Evolutionary conservation across 2,888 invertebrate genomes (phyloP), one percentile per base, ranked within the genome.

Genomic region (Oxyscelio sp.): DNA sequence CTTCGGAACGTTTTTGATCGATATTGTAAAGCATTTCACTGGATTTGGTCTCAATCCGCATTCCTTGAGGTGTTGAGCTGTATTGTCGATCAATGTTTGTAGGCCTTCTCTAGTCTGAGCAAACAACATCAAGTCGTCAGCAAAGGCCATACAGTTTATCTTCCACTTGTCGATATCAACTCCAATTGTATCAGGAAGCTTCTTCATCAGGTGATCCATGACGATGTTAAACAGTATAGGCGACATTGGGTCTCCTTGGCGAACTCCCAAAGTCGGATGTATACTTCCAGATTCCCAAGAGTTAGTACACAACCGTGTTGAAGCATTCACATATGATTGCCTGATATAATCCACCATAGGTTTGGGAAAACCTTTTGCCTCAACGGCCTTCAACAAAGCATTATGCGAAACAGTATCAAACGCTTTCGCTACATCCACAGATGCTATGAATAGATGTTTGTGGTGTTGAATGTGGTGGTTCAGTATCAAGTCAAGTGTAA

Each of bases 11-110:
- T 40, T 40, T 11, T 11, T 40, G 40, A 40, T 40, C 3, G 40
- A 6, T 2, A 83, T 17, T 22, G 52, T 79, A 22, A 11, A 43
- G 19, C 40, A 40, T 87, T 93, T 94, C 50, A 50, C 85, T 61
- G 56, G 21, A 81, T 86, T 90, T 13, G 82, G 61, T 68, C 91
- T 89, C 65, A 90, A 54, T 22, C 90, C 87, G 43, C 87, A 78
- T 1, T n/a, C 31, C 4, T 4, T 15, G 5, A 90, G 40, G n/a
- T 40, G 40, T 11, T 40, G 5, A 6, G 3, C 40, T n/a, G n/a
- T n/a, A n/a, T 3, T 65, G n/a, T 40, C 40, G 13, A 40, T 2
- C 3, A 40, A n/a, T 40, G 4, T 4, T 82, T 92, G 90, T 86
- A 93, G 87, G 31, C 92, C 90, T 15, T 17, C 19, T n/a, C 13